Evolutionary conservation across 2,888 invertebrate genomes (phyloP), one percentile per base, ranked within the genome.

Genomic region (Caradrina clavipalpis): DNA sequence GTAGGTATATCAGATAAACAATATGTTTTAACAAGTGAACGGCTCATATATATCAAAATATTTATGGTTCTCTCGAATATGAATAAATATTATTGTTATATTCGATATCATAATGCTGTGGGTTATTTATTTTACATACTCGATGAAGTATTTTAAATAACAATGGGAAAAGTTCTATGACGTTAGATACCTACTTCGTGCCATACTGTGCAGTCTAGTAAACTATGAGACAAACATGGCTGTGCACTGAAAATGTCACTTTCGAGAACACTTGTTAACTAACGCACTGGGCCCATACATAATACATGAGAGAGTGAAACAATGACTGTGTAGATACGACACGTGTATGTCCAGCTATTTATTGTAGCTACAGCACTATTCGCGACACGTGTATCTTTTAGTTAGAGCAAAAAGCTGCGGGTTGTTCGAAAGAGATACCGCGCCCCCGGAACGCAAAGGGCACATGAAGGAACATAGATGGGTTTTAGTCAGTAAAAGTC

Each of bases 41-140:
- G 61, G 10, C n/a, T 51, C 42, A 57, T 19, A 22, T 47, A 56
- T 45, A 7, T 42, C 26, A 58, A 55, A 70, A 77, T 70, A 70
- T 77, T 80, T 65, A 70, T 59, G 13, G 68, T 73, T 56, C 42
- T 49, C 11, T 65, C 26, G 17, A 45, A 76, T 26, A 21, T 26
- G 31, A 57, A 80, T 61, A 76, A 76, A 77, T 69, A 61, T 76
- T 76, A 76, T 69, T 61, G 54, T 49, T 31, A 57, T 63, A 76
- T 54, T 56, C 31, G 42, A 77, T 58, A 71, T 62, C 47, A 71
- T 77, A 65, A 65, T 59, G 47, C 13, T 47, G 8, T 31, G 35
- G 11, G 47, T 70, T 56, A 53, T 53, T 35, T 35, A 42, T 67
- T 63, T 62, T 76, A 26, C 6, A n/a, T 68, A 6, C 31, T 39